Base-by-base conservation (phyloP, 2,113 vertebrate genomes). In the Odobenus rosmarus region DNA sequence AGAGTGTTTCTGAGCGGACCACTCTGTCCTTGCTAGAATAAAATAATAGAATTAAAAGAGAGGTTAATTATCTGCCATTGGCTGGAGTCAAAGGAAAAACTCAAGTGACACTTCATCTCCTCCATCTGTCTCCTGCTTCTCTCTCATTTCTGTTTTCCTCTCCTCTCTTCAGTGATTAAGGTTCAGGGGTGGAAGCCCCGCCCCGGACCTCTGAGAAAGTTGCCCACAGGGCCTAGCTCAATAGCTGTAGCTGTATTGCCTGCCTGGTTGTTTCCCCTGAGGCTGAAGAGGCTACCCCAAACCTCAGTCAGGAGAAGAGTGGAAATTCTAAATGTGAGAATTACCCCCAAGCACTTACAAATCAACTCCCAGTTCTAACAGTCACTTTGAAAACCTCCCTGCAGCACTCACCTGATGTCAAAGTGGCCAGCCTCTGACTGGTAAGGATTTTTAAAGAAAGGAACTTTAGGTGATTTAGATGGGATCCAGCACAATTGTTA, bases 11-110 rank as follows among this genome's bases (percentile, higher is more conserved):
- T 95, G 97, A 97, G 49, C 11, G 18, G 23, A 62, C 21, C 67
- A 28, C 23, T 88, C 76, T 88, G 80, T 85, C 69, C 64, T 82
- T 85, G 62, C 39, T 81, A 88, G 90, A 92, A 85, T 87, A 80
- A 92, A 95, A 94, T 59, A 84, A 82, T 93, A 67, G 83, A 15
- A 88, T 39, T 59, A 49, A 67, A 84, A 84, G 88, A 95, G 84
- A 57, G 90, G 95, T 95, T 97, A 80, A 96, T 95, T 86, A 96
- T 87, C 93, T 96, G 97, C 79, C 51, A 8, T 46, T 69, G 90
- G 69, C 80, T 51, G 14, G 83, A 76, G 79, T 8, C 87, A n/a
- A 64, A 96, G 57, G 84, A 76, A 96, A 96, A 80, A 90, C 76
- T 28, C 42, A 69, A 62, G 59, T 62, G 87, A 57, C 33, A 46